Percentiles rank a stretch among this genome's conserved stretches.
Evolutionary conservation across 2,797 vertebrate species (phyloP).

Genomic region (Rhadinocentrus ornatus): DNA sequence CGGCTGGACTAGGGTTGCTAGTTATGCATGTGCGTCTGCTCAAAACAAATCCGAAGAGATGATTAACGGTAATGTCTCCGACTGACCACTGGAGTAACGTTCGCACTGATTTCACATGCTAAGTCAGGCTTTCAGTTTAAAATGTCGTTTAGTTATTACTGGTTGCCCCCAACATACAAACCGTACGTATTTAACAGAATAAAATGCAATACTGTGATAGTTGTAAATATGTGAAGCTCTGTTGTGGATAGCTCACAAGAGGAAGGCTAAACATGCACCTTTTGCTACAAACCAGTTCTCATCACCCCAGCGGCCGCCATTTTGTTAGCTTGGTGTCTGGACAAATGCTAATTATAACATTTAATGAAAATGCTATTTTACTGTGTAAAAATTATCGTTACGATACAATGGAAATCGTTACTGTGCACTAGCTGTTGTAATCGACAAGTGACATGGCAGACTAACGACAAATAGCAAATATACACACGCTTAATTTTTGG

Average conservation of each 20-base stretch:
- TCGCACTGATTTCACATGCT: conserved; percentile 32
- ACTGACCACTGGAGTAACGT: conserved; percentile 43
- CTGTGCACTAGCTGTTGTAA: rapidly evolving
- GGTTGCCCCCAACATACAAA: rapidly evolving
- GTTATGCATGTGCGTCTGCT: conserved; percentile 15
- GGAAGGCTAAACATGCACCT: conserved; percentile 39
- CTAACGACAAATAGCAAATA: not conserved
- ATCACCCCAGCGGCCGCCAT: conserved; percentile 75
- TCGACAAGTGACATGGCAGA: rapidly evolving
- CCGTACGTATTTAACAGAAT: not conserved
- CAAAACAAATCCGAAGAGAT: conserved; percentile 10
- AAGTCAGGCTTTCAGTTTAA: conserved; percentile 21
- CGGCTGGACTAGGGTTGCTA: not conserved
- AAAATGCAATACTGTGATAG: not conserved
- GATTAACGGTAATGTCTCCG: conserved; percentile 35
- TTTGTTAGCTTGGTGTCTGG: conserved; percentile 74
- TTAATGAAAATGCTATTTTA: not conserved
- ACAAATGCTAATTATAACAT: conserved; percentile 52
- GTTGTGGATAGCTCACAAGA: conserved; percentile 26
- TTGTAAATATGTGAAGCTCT: not conserved
- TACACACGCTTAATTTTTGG: not conserved
- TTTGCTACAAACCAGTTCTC: conserved; percentile 50
- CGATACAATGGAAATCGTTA: rapidly evolving
- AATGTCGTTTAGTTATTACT: not conserved
- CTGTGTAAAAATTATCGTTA: rapidly evolving